Conservation (phyloP, 2,888 invertebrate species). For the Callyntrura guangdongensis region DNA sequence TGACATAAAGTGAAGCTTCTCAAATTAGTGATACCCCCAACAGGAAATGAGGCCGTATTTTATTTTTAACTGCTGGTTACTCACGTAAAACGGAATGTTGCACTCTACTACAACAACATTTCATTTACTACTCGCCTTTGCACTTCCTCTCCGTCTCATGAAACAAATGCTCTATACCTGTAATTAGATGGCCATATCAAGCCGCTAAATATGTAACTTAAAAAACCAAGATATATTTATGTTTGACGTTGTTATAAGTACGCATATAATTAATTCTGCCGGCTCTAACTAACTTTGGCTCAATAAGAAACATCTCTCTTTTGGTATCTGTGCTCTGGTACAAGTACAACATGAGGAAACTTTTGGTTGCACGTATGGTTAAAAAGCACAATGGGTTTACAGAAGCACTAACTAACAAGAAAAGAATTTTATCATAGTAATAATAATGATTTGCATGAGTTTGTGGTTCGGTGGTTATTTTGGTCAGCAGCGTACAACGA, state of each 20-base stretch:
- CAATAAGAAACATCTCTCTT: not conserved
- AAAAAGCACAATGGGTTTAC: not conserved
- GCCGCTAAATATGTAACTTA: too few species aligned
- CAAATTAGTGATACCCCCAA: too few species aligned
- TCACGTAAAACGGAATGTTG: too few species aligned
- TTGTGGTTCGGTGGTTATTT: conserved; percentile 77
- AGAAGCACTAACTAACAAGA: conserved; percentile 11
- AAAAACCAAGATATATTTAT: too few species aligned
- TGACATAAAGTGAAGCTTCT: too few species aligned
- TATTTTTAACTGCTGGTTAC: too few species aligned
- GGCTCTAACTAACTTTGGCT: conserved; percentile 2
- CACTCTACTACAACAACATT: too few species aligned
- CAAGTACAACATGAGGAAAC: conserved; percentile 21
- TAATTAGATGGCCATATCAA: too few species aligned
- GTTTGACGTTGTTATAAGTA: not conserved
- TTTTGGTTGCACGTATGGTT: not conserved
- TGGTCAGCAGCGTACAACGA: conserved; percentile 59
- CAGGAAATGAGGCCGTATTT: too few species aligned
- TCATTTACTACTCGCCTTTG: too few species aligned
- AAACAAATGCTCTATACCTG: too few species aligned
- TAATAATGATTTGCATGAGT: conserved; percentile 71
- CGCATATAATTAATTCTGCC: conserved; percentile 17
- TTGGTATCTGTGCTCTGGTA: not conserved
- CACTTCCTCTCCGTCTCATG: too few species aligned
- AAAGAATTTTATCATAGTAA: conserved; percentile 41